Evolutionary conservation across 2,113 vertebrate species (phyloP).

Genomic region (Colius striatus): DNA sequence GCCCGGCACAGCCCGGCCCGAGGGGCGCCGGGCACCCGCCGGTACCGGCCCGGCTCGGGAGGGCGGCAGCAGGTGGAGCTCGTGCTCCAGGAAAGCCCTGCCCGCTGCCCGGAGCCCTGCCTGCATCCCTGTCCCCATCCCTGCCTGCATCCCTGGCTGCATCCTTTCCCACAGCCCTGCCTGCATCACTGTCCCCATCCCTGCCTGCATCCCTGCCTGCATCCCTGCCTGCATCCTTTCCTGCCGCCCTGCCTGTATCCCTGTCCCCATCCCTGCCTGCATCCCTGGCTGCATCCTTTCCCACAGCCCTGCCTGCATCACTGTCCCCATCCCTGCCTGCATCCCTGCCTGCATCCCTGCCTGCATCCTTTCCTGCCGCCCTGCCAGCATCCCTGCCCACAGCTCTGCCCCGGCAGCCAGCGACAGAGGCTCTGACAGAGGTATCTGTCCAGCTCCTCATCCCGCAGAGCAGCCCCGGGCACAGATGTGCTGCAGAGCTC

Average conservation of each 20-base stretch:
- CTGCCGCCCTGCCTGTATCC: background rate
- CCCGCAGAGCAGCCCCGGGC: background rate
- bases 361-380: background rate
- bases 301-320: background rate
- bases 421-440: background rate
- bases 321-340: background rate
- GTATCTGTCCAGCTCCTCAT: no score
- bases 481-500: background rate
- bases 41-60: background rate
- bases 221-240: no score
- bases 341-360: background rate
- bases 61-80: slow-evolving; percentile 59
- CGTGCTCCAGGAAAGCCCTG: background rate
- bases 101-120: background rate
- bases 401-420: background rate
- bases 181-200: background rate
- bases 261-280: background rate
- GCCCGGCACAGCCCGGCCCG: no score
- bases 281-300: background rate
- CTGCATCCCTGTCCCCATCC: background rate
- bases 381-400: background rate
- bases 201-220: background rate
- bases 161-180: background rate
- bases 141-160: background rate
- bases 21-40: background rate